phyloP scores from a whole-genome alignment of 23 tunicate genomes.

The Ascidia mentula region DNA sequence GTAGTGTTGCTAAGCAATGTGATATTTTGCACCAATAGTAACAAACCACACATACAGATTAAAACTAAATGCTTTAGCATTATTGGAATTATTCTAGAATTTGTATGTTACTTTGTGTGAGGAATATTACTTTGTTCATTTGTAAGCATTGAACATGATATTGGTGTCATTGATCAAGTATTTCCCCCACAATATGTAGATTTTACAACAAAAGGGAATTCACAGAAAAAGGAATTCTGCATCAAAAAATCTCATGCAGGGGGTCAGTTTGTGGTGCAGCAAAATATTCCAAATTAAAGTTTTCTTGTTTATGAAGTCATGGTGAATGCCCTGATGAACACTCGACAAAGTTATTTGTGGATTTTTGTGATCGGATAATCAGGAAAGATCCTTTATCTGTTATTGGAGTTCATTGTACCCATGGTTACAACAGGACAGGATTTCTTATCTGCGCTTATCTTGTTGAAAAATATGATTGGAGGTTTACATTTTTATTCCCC shows the following conservation, averaged over 20 bases:
- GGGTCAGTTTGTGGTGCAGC: constrained; percentile 45
- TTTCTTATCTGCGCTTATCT: constrained; percentile 87
- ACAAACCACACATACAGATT: no score
- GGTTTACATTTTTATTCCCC: constrained; percentile 37
- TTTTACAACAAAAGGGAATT: constrained; percentile 68
- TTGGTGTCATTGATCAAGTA: no score
- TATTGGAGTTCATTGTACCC: constrained; percentile 96
- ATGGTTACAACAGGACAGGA: constrained; percentile 97
- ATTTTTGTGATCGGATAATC: constrained; percentile 59
- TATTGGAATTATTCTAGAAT: no score
- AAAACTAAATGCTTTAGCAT: no score
- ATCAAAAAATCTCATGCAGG: constrained; percentile 87
- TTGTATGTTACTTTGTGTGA: no score
- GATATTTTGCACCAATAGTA: no score
- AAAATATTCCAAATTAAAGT: not conserved
- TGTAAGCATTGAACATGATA: no score
- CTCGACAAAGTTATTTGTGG: constrained; percentile 63
- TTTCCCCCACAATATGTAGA: no score
- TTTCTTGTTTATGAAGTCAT: constrained; percentile 36
- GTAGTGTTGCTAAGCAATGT: no score
- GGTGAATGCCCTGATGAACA: constrained; percentile 96
- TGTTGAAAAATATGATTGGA: constrained; percentile 92
- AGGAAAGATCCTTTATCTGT: constrained; percentile 57
- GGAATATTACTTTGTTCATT: no score
- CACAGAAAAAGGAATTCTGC: constrained; percentile 46